These are phyloP conservation scores for Phortica variegata DNA, from an alignment of 1,140 invertebrate species.

Conservation along the genomic window DNA sequence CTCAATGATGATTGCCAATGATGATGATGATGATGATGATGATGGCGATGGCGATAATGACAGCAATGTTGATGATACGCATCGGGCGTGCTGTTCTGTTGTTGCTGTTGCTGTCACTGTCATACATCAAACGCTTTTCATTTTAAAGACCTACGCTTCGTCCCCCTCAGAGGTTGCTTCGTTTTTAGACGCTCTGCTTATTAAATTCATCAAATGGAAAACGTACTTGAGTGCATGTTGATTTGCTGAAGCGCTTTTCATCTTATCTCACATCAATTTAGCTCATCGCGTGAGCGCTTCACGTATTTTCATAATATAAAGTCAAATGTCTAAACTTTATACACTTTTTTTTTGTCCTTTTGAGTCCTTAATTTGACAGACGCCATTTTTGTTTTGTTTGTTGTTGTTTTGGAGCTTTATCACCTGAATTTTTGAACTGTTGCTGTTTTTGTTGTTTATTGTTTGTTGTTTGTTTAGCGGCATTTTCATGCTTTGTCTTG, in stretches of 20 bases:
- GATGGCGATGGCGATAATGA: not conserved
- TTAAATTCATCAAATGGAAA: constrained; percentile 33
- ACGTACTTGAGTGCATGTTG: constrained; percentile 32
- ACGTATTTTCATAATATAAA: constrained; percentile 28
- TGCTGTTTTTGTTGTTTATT: too few relatives aligned
- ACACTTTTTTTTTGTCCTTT: not conserved
- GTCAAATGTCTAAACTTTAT: not conserved
- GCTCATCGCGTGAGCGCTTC: constrained; percentile 4
- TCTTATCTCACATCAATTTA: too few relatives aligned
- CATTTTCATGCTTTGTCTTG: too few relatives aligned
- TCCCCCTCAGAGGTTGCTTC: not conserved
- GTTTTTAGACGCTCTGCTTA: not conserved
- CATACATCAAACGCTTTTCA: not conserved
- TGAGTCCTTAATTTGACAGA: not conserved
- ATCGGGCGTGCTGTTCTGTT: not conserved
- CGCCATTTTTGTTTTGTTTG: too few relatives aligned
- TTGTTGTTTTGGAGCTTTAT: too few relatives aligned
- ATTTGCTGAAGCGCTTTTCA: constrained; percentile 35
- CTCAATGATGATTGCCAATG: too few relatives aligned
- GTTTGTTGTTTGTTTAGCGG: too few relatives aligned
- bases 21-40: not conserved
- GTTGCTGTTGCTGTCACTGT: not conserved
- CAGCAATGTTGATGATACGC: not conserved
- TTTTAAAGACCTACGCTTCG: constrained; percentile 1
- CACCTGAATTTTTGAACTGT: too few relatives aligned